Conservation (phyloP, 2,888 invertebrate species). For the Latrodectus elegans region DNA sequence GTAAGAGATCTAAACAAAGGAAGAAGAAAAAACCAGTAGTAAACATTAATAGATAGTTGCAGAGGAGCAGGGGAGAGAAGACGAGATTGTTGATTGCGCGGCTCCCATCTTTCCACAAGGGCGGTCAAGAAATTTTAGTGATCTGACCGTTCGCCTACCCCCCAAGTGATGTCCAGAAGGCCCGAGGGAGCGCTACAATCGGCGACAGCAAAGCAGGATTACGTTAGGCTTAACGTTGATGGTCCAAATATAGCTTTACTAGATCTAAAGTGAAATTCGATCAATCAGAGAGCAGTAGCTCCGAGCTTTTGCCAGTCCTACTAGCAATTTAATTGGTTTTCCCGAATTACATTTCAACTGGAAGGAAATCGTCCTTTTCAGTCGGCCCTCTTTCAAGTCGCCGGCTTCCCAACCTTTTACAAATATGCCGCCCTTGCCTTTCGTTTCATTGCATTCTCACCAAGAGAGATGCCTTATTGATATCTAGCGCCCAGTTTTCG, state of each 20-base stretch:
- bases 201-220: slow-evolving; percentile 66
- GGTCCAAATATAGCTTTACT: slow-evolving; percentile 69
- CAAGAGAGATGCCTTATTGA: slow-evolving; percentile 23
- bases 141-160: slow-evolving; percentile 47
- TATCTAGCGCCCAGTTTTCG: slow-evolving; percentile 26
- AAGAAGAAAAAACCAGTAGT: slow-evolving; percentile 42
- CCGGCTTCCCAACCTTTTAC: slow-evolving; percentile 23
- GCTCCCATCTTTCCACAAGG: slow-evolving; percentile 44
- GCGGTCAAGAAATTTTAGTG: slow-evolving; percentile 67
- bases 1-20: slow-evolving; percentile 39
- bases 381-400: slow-evolving; percentile 46
- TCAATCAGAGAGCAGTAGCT: slow-evolving; percentile 61
- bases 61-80: slow-evolving; percentile 40
- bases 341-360: slow-evolving; percentile 66
- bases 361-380: slow-evolving; percentile 60
- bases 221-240: slow-evolving; percentile 69
- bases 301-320: slow-evolving; percentile 54
- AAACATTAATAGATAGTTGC: slow-evolving; percentile 68
- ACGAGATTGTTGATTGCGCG: slow-evolving; percentile 65
- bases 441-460: slow-evolving; percentile 45
- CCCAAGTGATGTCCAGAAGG: slow-evolving; percentile 57
- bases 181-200: slow-evolving; percentile 67
- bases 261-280: slow-evolving; percentile 70
- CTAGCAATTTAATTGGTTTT: slow-evolving; percentile 67
- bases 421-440: slow-evolving; percentile 38